Evolutionary conservation across 2,888 invertebrate species (phyloP).

Genomic region (Polyommatus icarus): DNA sequence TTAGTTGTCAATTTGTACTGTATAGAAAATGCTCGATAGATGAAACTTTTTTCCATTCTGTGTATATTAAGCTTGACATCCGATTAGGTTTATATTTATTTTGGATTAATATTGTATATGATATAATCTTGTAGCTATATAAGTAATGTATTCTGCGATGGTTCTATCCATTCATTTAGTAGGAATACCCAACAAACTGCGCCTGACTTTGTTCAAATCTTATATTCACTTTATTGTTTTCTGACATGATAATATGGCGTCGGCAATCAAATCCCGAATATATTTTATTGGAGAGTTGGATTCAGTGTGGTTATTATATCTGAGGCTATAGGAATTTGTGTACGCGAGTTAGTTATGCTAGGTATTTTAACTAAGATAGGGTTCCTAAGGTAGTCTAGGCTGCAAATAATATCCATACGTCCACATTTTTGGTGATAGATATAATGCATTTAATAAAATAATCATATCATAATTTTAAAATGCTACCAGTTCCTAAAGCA

Average conservation of each 20-base stretch:
- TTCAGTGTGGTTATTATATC: conserved; percentile 33
- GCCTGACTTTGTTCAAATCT: conserved; percentile 30
- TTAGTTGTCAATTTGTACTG: conserved; percentile 2
- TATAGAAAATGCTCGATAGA: not conserved
- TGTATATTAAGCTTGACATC: conserved; percentile 10
- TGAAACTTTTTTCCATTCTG: not conserved
- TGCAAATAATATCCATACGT: conserved; percentile 47
- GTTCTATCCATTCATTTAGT: not conserved
- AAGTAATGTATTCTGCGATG: not conserved
- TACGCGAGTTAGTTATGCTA: conserved; percentile 41
- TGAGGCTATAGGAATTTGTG: conserved; percentile 35
- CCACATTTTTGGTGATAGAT: conserved; percentile 54
- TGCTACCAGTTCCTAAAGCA: conserved; percentile 50
- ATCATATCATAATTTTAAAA: conserved; percentile 29
- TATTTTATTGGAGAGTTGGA: conserved; percentile 12
- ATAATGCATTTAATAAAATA: conserved; percentile 54
- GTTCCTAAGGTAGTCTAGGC: conserved; percentile 43
- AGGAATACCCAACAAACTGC: conserved; percentile 12
- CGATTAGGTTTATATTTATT: conserved; percentile 19
- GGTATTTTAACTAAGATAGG: conserved; percentile 41
- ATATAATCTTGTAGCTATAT: not conserved
- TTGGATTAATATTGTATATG: not conserved
- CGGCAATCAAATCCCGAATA: conserved; percentile 12
- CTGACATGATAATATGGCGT: not conserved
- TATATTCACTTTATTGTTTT: conserved; percentile 3